Conservation (phyloP, 1,140 invertebrate genomes). For the Caenorhabditis remanei region DNA sequence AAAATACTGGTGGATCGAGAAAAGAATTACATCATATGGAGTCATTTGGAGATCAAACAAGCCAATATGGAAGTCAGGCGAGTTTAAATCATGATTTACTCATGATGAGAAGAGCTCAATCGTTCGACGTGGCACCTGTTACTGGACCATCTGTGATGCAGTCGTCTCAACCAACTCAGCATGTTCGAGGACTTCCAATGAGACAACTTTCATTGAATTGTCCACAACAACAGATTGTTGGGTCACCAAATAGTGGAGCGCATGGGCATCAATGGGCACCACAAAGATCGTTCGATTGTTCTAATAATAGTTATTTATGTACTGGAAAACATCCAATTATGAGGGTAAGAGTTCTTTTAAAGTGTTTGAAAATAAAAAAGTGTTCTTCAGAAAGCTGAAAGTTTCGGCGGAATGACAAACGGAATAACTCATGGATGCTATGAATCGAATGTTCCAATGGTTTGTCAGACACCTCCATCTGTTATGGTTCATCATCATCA, state of each 20-base stretch:
- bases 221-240: neutral
- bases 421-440: slow-evolving; percentile 12
- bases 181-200: slow-evolving; percentile 20
- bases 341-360: neutral
- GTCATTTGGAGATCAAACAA: slow-evolving; percentile 17
- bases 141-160: slow-evolving; percentile 5
- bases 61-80: slow-evolving; percentile 37
- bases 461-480: slow-evolving; percentile 30
- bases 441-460: slow-evolving; percentile 14
- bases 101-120: slow-evolving; percentile 33
- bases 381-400: slow-evolving; percentile 59
- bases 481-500: slow-evolving; percentile 27
- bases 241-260: neutral
- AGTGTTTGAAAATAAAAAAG: neutral
- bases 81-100: slow-evolving; percentile 43
- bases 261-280: slow-evolving; percentile 48
- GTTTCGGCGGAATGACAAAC: slow-evolving; percentile 56
- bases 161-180: neutral
- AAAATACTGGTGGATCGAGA: slow-evolving; percentile 16
- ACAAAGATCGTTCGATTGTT: slow-evolving; percentile 46
- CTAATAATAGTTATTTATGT: slow-evolving; percentile 47
- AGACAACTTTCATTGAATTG: slow-evolving; percentile 6
- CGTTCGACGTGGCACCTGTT: slow-evolving; percentile 29
- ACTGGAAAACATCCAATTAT: slow-evolving; percentile 36
- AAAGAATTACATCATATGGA: slow-evolving; percentile 45